Evolutionary conservation across 2,797 vertebrate species (phyloP).

Genomic region (Arctocebus calabarensis): DNA sequence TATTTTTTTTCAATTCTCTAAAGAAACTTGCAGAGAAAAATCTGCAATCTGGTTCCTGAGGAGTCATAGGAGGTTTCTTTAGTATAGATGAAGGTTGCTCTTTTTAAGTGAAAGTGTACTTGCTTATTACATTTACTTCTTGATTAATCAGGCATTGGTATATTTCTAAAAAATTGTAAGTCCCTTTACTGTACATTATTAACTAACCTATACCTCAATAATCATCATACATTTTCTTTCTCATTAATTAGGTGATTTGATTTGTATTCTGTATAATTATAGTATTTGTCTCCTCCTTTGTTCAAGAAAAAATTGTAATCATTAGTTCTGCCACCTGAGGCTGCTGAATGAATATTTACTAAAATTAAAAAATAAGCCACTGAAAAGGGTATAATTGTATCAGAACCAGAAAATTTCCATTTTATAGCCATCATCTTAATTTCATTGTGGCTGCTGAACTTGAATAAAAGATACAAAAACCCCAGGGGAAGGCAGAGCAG

Average conservation of each 20-base stretch:
- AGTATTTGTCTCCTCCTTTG: conserved; percentile 75
- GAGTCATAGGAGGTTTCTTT: conserved; percentile 56
- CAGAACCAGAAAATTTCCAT: conserved; percentile 73
- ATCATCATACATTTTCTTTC: conserved; percentile 72
- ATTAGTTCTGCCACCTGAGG: conserved; percentile 74
- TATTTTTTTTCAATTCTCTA: conserved; percentile 56
- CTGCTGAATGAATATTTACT: conserved; percentile 77
- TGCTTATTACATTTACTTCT: conserved; percentile 64
- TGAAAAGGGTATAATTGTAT: conserved; percentile 72
- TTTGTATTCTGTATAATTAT: conserved; percentile 78
- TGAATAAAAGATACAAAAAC: conserved; percentile 57
- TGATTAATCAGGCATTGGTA: conserved; percentile 53
- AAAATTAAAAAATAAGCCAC: conserved; percentile 74
- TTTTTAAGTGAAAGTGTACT: conserved; percentile 65
- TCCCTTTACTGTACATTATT: conserved; percentile 55
- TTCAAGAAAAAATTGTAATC: conserved; percentile 76
- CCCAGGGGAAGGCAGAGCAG: not conserved
- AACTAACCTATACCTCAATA: conserved; percentile 50
- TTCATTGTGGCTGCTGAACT: conserved; percentile 64
- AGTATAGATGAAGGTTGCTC: conserved; percentile 44
- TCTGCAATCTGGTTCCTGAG: not conserved
- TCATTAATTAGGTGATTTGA: conserved; percentile 79
- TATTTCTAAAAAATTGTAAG: conserved; percentile 69
- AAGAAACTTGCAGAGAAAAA: conserved; percentile 48
- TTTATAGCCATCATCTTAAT: conserved; percentile 67